Evolutionary conservation across 2,797 vertebrate genomes (phyloP).

Genomic region (Selene dorsalis): DNA sequence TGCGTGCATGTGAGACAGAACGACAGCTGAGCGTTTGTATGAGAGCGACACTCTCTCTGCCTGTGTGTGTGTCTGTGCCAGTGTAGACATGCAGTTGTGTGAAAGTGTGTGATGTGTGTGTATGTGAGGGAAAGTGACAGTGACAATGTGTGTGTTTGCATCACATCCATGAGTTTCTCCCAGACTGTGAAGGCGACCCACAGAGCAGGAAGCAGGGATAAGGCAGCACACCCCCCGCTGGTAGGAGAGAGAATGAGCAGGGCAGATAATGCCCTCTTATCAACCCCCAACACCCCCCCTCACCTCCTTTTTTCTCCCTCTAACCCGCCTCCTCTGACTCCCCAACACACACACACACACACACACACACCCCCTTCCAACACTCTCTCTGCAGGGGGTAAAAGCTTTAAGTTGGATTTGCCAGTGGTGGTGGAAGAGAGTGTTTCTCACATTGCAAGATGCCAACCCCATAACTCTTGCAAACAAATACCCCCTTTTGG

Average conservation of each 20-base stretch:
- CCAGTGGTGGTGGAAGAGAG: slow-evolving; percentile 25
- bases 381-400: slow-evolving; percentile 44
- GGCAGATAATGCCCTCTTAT: slow-evolving; percentile 78
- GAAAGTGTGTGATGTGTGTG: slow-evolving; percentile 21
- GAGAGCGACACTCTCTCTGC: slow-evolving; percentile 20
- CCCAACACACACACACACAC: slow-evolving; percentile 14
- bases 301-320: slow-evolving; percentile 43
- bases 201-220: slow-evolving; percentile 71
- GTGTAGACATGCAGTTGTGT: not conserved
- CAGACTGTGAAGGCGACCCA: slow-evolving; percentile 68
- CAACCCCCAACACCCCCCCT: slow-evolving; percentile 38
- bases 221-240: slow-evolving; percentile 72
- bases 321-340: slow-evolving; percentile 35
- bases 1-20: slow-evolving; percentile 8
- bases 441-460: slow-evolving; percentile 29
- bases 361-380: slow-evolving; percentile 15
- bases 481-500: slow-evolving; percentile 40
- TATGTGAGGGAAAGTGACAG: slow-evolving; percentile 41
- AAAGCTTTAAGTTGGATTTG: slow-evolving; percentile 68
- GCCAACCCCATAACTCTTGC: slow-evolving; percentile 36
- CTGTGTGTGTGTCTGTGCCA: slow-evolving; percentile 15
- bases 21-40: slow-evolving; percentile 31
- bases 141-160: slow-evolving; percentile 21
- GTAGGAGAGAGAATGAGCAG: slow-evolving; percentile 74
- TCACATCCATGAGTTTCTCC: slow-evolving; percentile 67